phyloP scores from a whole-genome alignment of 2,888 invertebrate genomes.

The Melinaea menophilus region DNA sequence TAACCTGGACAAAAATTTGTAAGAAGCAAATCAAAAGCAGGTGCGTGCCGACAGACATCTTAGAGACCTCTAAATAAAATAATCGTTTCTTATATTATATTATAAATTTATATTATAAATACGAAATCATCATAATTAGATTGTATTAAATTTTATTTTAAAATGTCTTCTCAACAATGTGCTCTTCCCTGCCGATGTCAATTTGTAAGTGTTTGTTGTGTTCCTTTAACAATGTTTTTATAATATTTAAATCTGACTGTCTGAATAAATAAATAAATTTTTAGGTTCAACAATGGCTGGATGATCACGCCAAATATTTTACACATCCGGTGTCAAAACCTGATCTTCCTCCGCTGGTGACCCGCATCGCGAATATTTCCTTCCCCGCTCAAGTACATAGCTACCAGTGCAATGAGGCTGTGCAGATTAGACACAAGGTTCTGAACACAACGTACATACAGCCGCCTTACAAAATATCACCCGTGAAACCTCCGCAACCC shows the following conservation, averaged over 20 bases:
- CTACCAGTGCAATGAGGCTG: conserved; percentile 15
- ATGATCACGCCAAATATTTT: conserved; percentile 39
- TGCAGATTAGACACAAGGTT: conserved; percentile 11
- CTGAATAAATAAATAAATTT: conserved; percentile 7
- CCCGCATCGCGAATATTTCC: conserved; percentile 12
- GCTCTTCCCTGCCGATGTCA: conserved; percentile 26
- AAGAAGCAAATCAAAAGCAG: too few relatives aligned
- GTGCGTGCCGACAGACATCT: too few relatives aligned
- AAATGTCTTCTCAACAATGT: conserved; percentile 23
- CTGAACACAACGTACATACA: conserved; percentile 20
- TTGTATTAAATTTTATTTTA: neutral
- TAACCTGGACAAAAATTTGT: too few relatives aligned
- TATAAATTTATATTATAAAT: too few relatives aligned
- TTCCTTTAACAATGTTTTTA: too few relatives aligned
- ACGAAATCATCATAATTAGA: neutral
- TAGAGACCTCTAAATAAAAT: too few relatives aligned
- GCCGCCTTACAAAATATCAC: conserved; percentile 31
- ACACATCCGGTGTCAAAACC: conserved; percentile 4
- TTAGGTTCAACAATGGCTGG: conserved; percentile 39
- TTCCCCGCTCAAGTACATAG: conserved; percentile 18
- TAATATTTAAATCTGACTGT: too few relatives aligned
- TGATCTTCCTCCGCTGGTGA: neutral
- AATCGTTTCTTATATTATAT: too few relatives aligned
- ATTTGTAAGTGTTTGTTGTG: conserved; percentile 21
- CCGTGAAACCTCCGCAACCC: conserved; percentile 17